Base-by-base conservation (phyloP, 2,888 invertebrate species). In the Rhingia campestris region DNA sequence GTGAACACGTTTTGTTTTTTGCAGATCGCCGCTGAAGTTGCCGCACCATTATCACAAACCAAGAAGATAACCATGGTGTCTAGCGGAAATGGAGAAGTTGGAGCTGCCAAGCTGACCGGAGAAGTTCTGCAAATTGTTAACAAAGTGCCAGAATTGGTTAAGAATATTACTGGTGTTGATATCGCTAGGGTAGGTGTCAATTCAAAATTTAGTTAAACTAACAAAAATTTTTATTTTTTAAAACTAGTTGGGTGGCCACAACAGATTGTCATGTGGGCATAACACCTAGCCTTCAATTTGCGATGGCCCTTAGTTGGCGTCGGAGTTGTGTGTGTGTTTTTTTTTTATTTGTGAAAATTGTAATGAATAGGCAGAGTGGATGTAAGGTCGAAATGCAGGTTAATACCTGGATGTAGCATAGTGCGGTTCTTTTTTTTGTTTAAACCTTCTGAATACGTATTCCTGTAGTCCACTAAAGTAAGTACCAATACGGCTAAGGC, bases 21-120 rank as follows among this genome's bases (percentile, higher is more conserved):
- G n/a, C 88, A 98, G 98, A 94, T 99, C 89, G 98, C 98, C 32
- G 98, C 98, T 35, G 99, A 99, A 92, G 97, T 99, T 53, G 97
- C 99, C 43, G 98, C 98, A 33, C 99, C 99, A 5, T 92, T 99
- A 87, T 96, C 98, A 0, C 97, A 98, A 91, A 95, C 97, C 6
- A 97, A 97, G 91, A 98, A 98, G 92, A 95, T 99, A 86, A 98
- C 97, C 5, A 98, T 99, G 98, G 96, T 99, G 14, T 97, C 98
- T 0, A 96, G 96, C 88, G 99, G 99, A 37, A 94, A 93, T 72
- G 96, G 98, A 41, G 97, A 98, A 59, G 93, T 99, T 39, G 99
- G 99, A 37, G 98, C 98, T 0, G 95, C 97, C 86, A 98, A 98
- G 91, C 93, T 99, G 86, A 98, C 99, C 4, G 96, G 96, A 47